A percentile compares a stretch with the other conserved stretches of the same genome.
phyloP scores from a whole-genome alignment of 2,113 vertebrate species.

The Charadrius vociferus region DNA sequence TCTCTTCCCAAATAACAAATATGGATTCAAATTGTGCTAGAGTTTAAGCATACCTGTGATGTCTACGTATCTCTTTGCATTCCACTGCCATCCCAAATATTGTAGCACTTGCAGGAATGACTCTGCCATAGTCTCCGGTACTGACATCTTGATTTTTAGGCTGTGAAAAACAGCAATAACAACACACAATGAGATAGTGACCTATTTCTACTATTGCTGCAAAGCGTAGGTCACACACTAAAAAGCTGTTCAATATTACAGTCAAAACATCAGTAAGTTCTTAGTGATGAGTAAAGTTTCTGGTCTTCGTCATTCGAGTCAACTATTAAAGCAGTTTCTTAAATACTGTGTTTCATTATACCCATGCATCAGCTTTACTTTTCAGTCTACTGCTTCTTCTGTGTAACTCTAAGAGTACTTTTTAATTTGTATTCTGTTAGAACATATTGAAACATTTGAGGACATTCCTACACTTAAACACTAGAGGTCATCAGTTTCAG shows the following conservation, averaged over 20 bases:
- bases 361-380: not conserved
- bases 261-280: not conserved
- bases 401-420: not conserved
- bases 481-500: conserved; percentile 34
- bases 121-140: conserved; percentile 81
- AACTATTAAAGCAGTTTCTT: not conserved
- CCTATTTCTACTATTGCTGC: not conserved
- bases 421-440: not conserved
- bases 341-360: not conserved
- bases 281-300: not conserved
- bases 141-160: conserved; percentile 53
- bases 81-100: conserved; percentile 92
- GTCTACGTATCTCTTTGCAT: conserved; percentile 89
- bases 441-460: not conserved
- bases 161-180: conserved; percentile 61
- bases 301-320: not conserved
- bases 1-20: not conserved
- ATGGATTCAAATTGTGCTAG: not conserved
- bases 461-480: not conserved
- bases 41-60: conserved; percentile 84
- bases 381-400: not conserved
- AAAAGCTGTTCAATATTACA: not conserved
- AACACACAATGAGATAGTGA: not conserved
- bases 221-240: not conserved
- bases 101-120: conserved; percentile 91